These are phyloP conservation scores for Leucopternis melanops DNA, from an alignment of 2,113 vertebrate genomes.

Conservation along the genomic window DNA sequence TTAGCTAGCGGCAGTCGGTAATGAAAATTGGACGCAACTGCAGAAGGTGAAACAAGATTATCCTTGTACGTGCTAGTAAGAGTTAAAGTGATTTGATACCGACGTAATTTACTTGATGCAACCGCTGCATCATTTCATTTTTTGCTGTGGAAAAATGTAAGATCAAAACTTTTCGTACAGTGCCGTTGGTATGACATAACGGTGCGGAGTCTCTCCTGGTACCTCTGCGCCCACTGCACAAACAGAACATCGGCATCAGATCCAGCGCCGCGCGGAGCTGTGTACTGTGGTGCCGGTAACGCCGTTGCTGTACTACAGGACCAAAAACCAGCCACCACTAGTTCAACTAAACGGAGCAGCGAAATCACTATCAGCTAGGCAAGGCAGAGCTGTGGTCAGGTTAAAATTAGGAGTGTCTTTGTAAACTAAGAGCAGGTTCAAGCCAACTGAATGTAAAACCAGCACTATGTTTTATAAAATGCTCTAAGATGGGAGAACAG, in stretches of 20 bases:
- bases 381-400: not conserved
- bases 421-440: not conserved
- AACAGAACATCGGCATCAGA: no score
- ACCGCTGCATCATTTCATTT: not conserved
- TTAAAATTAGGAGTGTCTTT: not conserved
- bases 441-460: not conserved
- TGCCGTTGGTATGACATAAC: fast-evolving
- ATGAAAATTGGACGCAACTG: not conserved
- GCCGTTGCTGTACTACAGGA: fast-evolving
- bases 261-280: fast-evolving
- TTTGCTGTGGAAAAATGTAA: not conserved
- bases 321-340: not conserved
- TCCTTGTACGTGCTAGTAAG: not conserved
- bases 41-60: not conserved
- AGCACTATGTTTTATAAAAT: not conserved
- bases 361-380: fast-evolving
- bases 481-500: not conserved
- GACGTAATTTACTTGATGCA: not conserved
- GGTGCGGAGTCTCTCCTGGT: not conserved
- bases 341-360: fast-evolving
- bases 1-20: not conserved
- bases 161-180: not conserved
- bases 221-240: not conserved
- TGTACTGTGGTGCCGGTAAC: fast-evolving
- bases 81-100: not conserved